These are phyloP conservation scores for Phaethornis superciliosus DNA, from an alignment of 2,113 vertebrate genomes.

Conservation along the genomic window DNA sequence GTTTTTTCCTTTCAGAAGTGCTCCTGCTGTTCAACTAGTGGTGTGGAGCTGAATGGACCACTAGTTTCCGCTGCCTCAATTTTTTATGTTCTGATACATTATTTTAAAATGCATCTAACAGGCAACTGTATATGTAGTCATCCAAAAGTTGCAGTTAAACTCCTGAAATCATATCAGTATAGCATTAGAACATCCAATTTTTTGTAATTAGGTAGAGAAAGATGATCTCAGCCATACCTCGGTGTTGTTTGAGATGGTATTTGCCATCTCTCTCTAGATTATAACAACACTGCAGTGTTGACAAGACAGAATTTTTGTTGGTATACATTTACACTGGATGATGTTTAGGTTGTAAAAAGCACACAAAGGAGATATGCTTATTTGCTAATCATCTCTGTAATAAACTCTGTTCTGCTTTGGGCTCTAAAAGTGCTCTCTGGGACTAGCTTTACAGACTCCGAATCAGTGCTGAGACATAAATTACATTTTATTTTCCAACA, in stretches of 20 bases:
- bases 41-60: not conserved
- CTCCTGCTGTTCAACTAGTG: accelerated
- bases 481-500: slow-evolving; percentile 48
- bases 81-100: not conserved
- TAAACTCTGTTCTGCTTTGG: slow-evolving; percentile 44
- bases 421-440: not conserved
- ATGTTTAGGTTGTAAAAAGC: slow-evolving; percentile 16
- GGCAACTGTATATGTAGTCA: not conserved
- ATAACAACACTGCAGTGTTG: not conserved
- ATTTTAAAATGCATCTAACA: not conserved
- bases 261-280: not conserved
- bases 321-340: not conserved
- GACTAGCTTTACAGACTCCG: not conserved
- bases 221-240: accelerated
- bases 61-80: not conserved
- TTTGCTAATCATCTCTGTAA: slow-evolving; percentile 41
- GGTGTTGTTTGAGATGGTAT: not conserved
- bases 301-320: not conserved
- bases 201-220: not conserved
- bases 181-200: not conserved
- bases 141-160: not conserved
- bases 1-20: not conserved
- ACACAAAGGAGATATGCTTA: not conserved
- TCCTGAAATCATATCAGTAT: not conserved
- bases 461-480: slow-evolving; percentile 38